Evolutionary conservation across 2,797 vertebrate species (phyloP).

Genomic region (Antennarius maculatus): DNA sequence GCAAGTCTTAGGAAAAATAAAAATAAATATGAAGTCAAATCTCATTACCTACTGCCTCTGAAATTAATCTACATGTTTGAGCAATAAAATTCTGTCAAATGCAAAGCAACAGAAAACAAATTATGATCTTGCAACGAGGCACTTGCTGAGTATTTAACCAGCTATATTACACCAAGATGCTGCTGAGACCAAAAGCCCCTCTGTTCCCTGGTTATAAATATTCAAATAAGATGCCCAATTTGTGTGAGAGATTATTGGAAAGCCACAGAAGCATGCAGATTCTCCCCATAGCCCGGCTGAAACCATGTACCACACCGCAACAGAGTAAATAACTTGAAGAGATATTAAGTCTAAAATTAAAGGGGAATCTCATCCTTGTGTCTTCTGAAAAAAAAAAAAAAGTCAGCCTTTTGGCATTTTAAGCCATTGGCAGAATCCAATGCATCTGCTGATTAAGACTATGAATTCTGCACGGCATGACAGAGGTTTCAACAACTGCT

Average conservation of each 20-base stretch:
- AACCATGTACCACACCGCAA: slow-evolving; percentile 43
- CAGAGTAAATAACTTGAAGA: slow-evolving; percentile 41
- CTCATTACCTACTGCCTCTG: neutral
- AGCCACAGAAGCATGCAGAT: slow-evolving; percentile 24
- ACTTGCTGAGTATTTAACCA: slow-evolving; percentile 40
- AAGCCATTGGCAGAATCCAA: slow-evolving; percentile 56
- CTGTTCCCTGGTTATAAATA: slow-evolving; percentile 51
- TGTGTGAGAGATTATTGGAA: slow-evolving; percentile 61
- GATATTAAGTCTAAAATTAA: slow-evolving; percentile 49
- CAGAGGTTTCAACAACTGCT: slow-evolving; percentile 31
- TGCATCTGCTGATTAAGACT: slow-evolving; percentile 60
- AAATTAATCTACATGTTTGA: neutral
- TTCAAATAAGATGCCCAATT: slow-evolving; percentile 63
- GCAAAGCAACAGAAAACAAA: slow-evolving; percentile 38
- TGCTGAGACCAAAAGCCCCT: slow-evolving; percentile 18
- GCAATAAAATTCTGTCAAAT: slow-evolving; percentile 9
- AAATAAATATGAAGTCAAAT: neutral
- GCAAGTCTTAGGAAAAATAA: no score
- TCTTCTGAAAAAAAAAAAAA: neutral
- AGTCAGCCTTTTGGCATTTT: slow-evolving; percentile 55
- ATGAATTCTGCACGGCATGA: slow-evolving; percentile 39
- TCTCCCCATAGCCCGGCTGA: slow-evolving; percentile 48
- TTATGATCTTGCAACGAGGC: slow-evolving; percentile 23
- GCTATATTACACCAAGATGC: slow-evolving; percentile 43
- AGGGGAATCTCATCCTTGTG: slow-evolving; percentile 44